phyloP scores from a whole-genome alignment of 2,113 vertebrate species.

The Nothocercus nigrocapillus region DNA sequence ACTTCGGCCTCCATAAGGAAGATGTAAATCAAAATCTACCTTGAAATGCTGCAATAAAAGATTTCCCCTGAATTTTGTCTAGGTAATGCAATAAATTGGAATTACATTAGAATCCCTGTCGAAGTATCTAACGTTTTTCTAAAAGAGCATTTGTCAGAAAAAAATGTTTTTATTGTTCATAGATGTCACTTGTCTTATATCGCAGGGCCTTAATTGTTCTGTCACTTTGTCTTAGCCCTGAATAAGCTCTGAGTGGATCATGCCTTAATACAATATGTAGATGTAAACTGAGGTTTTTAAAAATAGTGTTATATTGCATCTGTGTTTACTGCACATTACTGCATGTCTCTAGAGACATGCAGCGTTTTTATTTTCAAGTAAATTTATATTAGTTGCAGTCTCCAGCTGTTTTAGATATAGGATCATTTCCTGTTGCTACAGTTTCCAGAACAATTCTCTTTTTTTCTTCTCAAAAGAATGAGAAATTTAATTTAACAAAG shows the following conservation, averaged over 20 bases:
- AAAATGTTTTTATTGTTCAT: not conserved
- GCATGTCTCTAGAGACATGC: slow-evolving; percentile 81
- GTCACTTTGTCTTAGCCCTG: slow-evolving; percentile 11
- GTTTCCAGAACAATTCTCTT: slow-evolving; percentile 78
- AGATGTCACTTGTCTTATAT: not conserved
- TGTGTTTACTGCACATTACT: slow-evolving; percentile 78
- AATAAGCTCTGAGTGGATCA: slow-evolving; percentile 22
- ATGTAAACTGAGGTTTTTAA: slow-evolving; percentile 61
- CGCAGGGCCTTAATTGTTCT: slow-evolving; percentile 28
- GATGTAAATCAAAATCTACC: not conserved
- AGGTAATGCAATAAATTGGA: slow-evolving; percentile 33
- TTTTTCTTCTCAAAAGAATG: slow-evolving; percentile 75
- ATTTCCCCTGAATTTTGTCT: slow-evolving; percentile 42
- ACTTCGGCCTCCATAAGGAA: not conserved
- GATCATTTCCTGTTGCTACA: slow-evolving; percentile 83
- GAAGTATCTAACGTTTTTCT: slow-evolving; percentile 34
- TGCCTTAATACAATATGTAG: slow-evolving; percentile 59
- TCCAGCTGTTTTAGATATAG: slow-evolving; percentile 86
- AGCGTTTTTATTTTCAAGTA: slow-evolving; percentile 84
- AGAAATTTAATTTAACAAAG: slow-evolving; percentile 84
- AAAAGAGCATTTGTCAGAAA: not conserved
- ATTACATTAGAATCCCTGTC: slow-evolving; percentile 23
- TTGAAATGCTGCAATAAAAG: slow-evolving; percentile 20
- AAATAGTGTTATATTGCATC: slow-evolving; percentile 78
- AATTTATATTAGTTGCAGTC: slow-evolving; percentile 85